Percentiles rank a stretch among this genome's conserved stretches.
phyloP scores from a whole-genome alignment of 1,140 invertebrate genomes.

The Branchinecta lindahli region DNA sequence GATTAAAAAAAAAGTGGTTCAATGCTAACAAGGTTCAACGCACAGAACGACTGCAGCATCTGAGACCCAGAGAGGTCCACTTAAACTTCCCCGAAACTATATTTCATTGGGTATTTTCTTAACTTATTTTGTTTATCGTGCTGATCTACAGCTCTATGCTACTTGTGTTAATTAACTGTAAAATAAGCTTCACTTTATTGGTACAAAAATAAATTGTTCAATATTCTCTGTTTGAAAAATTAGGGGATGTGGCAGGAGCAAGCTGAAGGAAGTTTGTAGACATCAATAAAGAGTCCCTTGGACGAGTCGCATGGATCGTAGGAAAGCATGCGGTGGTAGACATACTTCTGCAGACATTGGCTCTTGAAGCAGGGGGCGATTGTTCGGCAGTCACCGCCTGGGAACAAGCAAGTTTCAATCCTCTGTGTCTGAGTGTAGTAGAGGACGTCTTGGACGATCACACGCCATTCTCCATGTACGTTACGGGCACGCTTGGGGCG shows the following conservation, averaged over 20 bases:
- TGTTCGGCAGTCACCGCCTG: conserved; percentile 22
- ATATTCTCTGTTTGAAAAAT: not conserved
- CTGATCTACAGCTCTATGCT: too few species aligned
- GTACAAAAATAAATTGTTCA: not conserved
- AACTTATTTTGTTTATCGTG: too few species aligned
- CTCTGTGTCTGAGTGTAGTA: conserved; percentile 25
- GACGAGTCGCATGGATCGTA: conserved; percentile 24
- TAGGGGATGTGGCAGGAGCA: conserved; percentile 23
- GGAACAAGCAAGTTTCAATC: conserved; percentile 22
- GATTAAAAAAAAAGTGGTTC: too few species aligned
- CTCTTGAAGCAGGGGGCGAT: conserved; percentile 24
- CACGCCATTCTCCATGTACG: conserved; percentile 24
- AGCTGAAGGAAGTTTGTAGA: conserved; percentile 24
- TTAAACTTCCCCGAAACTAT: too few species aligned
- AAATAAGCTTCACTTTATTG: not conserved
- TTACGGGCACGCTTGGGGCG: conserved; percentile 23
- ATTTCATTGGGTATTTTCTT: too few species aligned
- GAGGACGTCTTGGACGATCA: conserved; percentile 21
- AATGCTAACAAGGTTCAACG: too few species aligned
- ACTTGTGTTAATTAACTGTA: too few species aligned
- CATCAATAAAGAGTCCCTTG: conserved; percentile 24
- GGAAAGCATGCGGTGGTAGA: conserved; percentile 24
- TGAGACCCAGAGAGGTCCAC: too few species aligned
- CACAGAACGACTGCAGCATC: too few species aligned
- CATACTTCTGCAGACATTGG: conserved; percentile 24